Evolutionary conservation across 2,797 vertebrate species (phyloP), one percentile per base, ranked within the genome.

Genomic region (Hippoglossus hippoglossus): DNA sequence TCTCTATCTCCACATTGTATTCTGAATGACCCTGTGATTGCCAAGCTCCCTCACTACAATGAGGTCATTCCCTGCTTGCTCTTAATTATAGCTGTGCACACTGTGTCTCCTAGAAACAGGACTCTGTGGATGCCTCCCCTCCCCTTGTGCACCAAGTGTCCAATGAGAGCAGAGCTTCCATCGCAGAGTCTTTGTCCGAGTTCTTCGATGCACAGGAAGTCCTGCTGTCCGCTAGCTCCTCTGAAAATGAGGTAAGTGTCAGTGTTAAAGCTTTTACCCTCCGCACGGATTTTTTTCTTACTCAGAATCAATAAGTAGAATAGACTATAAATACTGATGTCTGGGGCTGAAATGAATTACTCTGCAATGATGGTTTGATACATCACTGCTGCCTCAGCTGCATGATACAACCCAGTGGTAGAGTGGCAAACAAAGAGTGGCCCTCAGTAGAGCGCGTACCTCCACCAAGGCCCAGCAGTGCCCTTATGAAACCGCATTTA

Each of bases 161-260:
- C 91, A 97, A 96, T 55, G 98, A 99, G 91, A 99, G 98, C 89
- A 93, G 96, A 63, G 92, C 96, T 1, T 99, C 98, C 46, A 92
- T 98, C 55, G 94, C 96, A 3, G 98, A 99, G 89, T 99, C 98
- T 16, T 89, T 99, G 63, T 96, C 96, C 0, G 98, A 99, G 92
- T 99, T 99, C 89, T 99, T 97, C 74, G 98, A 99, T 70, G 98
- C 98, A n/a, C 98, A 99, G 75, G 98, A 99, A 90, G 97, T 99
- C 61, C 90, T 99, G 0, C 72, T 99, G 71, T 99, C 98, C 60
- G 96, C 97, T 2, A 99, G 98, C 77, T 99, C 98, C 80, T 99
- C 98, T 78, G 98, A 99, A 92, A 99, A 99, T 46, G 98, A 99
- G 96, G 98, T 98, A 61, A 85, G 92, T 54, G n/a, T 47, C 25